These are phyloP conservation scores for Homalodisca vitripennis DNA, from an alignment of 1,140 invertebrate genomes.

Conservation along the genomic window DNA sequence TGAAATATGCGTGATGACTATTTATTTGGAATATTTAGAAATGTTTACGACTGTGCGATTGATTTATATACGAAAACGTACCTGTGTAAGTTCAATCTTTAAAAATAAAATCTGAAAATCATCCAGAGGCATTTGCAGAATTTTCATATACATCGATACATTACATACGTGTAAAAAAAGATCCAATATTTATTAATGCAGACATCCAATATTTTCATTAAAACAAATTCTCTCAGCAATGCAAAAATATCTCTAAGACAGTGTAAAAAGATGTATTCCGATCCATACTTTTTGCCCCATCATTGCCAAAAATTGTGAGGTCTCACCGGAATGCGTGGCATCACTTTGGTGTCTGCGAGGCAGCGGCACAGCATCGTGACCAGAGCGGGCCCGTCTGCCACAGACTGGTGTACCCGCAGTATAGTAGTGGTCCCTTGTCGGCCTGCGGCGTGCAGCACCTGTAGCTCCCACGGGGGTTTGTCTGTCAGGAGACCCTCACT, in stretches of 20 bases:
- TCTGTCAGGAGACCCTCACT: conserved; percentile 48
- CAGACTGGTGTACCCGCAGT: conserved; percentile 55
- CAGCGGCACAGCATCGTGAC: conserved; percentile 53
- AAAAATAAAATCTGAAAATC: too few relatives aligned
- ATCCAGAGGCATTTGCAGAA: too few relatives aligned
- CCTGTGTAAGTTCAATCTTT: too few relatives aligned
- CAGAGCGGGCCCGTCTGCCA: conserved; percentile 58
- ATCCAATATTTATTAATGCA: neutral
- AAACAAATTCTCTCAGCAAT: neutral
- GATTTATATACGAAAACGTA: too few relatives aligned
- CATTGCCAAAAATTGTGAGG: neutral
- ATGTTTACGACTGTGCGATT: too few relatives aligned
- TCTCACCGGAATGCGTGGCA: conserved; percentile 30
- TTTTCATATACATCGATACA: too few relatives aligned
- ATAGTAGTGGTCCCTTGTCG: conserved; percentile 53
- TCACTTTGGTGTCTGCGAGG: conserved; percentile 51
- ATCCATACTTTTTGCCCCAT: neutral
- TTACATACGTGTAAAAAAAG: too few relatives aligned
- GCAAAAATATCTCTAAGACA: neutral
- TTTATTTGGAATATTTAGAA: too few relatives aligned
- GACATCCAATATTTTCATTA: neutral
- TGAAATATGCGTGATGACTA: too few relatives aligned
- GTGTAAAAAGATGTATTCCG: neutral
- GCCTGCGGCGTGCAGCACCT: conserved; percentile 52
- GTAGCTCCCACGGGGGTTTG: conserved; percentile 58